These are phyloP conservation scores for Latrodectus hesperus DNA, from an alignment of 2,888 invertebrate species.

Conservation along the genomic window DNA sequence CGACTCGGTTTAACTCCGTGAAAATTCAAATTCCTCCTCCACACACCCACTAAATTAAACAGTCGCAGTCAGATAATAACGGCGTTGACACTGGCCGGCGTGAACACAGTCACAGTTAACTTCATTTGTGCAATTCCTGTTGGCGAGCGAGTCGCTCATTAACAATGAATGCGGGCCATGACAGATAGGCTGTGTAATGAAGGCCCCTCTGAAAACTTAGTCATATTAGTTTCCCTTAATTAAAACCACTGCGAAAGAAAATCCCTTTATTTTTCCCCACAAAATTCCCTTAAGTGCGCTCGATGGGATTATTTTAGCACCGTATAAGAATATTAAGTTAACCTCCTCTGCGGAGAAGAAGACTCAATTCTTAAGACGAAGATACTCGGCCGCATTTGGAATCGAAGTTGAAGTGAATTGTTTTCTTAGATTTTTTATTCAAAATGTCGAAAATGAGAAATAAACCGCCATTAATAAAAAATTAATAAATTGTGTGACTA, in stretches of 20 bases:
- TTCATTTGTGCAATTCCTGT: conserved; percentile 21
- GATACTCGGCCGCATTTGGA: no score
- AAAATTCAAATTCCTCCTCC: neutral
- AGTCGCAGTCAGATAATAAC: neutral
- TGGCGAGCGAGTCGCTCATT: conserved; percentile 31
- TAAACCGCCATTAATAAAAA: no score
- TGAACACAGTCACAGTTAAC: neutral
- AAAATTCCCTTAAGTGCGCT: conserved; percentile 45
- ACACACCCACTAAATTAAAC: neutral
- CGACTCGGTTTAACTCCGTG: neutral
- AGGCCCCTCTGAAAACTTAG: conserved; percentile 42
- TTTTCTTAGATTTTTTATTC: no score
- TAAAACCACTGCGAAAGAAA: conserved; percentile 55
- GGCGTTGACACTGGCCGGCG: neutral
- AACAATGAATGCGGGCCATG: conserved; percentile 52
- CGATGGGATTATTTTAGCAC: conserved; percentile 49
- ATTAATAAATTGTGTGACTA: no score
- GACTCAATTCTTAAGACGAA: neutral
- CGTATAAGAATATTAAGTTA: conserved; percentile 47
- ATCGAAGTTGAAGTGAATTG: no score
- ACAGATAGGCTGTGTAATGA: conserved; percentile 54
- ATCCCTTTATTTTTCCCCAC: conserved; percentile 49
- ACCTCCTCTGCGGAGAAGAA: neutral
- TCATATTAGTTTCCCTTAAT: conserved; percentile 61
- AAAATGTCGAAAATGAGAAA: no score